Evolutionary conservation across 2,797 vertebrate species (phyloP).

Genomic region (Parambassis ranga): DNA sequence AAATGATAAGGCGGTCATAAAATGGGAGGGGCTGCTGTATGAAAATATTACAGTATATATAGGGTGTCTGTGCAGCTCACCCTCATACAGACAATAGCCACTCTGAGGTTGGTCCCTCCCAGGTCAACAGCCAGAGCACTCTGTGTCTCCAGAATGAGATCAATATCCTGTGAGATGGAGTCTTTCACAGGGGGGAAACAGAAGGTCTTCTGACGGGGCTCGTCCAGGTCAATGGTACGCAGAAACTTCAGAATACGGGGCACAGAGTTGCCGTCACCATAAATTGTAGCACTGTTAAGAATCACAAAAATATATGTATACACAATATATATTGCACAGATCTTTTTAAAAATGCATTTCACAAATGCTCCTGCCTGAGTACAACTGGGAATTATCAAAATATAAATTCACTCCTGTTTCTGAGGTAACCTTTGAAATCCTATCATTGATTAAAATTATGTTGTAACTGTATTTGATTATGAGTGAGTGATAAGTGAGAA

Average conservation of each 20-base stretch:
- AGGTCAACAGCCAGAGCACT: conserved; percentile 95
- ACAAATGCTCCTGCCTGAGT: too few relatives aligned
- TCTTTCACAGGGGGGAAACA: conserved; percentile 95
- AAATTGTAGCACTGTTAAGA: conserved; percentile 96
- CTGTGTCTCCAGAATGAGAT: conserved; percentile 96
- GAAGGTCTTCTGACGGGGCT: conserved; percentile 97
- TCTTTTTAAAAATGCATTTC: too few relatives aligned
- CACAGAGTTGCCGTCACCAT: conserved; percentile 95
- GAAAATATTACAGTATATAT: neutral
- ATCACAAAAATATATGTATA: neutral
- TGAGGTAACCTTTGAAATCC: too few relatives aligned
- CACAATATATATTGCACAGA: too few relatives aligned
- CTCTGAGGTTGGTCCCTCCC: conserved; percentile 94
- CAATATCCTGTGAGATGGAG: conserved; percentile 94
- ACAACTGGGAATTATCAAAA: too few relatives aligned
- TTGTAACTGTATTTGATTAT: too few relatives aligned
- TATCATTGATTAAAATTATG: too few relatives aligned
- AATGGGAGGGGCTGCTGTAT: neutral
- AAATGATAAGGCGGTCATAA: neutral
- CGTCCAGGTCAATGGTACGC: conserved; percentile 87
- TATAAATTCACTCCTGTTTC: too few relatives aligned
- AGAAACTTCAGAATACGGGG: conserved; percentile 96
- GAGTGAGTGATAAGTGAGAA: too few relatives aligned
- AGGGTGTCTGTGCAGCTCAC: conserved; percentile 69
- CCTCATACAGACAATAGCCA: conserved; percentile 93